Conservation (phyloP, 2,888 invertebrate genomes). For the Drosophila flavopinicola region DNA sequence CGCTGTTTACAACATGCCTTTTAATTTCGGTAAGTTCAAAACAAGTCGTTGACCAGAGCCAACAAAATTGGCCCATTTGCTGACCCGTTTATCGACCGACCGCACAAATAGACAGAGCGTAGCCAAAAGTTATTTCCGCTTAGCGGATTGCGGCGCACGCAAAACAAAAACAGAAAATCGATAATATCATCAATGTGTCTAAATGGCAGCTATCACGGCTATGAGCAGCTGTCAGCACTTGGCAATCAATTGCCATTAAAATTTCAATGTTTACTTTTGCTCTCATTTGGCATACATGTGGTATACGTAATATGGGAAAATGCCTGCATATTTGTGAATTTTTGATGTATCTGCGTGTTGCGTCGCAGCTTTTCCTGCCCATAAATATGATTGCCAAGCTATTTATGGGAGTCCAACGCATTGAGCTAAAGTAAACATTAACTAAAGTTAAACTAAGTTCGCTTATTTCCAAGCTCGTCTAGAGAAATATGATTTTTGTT, state of each 20-base stretch:
- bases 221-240: constrained; percentile 43
- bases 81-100: constrained; percentile 22
- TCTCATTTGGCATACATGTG: constrained; percentile 28
- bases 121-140: constrained; percentile 37
- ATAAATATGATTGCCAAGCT: constrained; percentile 1
- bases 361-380: not conserved
- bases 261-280: constrained; percentile 39
- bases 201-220: not conserved
- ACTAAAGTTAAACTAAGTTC: not conserved
- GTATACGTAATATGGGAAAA: constrained; percentile 30
- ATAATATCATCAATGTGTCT: constrained; percentile 19
- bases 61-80: not conserved
- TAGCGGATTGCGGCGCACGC: not conserved
- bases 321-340: constrained; percentile 6
- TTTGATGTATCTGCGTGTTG: not conserved
- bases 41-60: constrained; percentile 27
- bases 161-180: too few species aligned
- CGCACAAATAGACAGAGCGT: constrained; percentile 23
- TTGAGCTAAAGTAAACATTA: not conserved
- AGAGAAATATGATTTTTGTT: too few species aligned
- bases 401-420: constrained; percentile 8
- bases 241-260: constrained; percentile 25
- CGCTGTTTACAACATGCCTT: constrained; percentile 71
- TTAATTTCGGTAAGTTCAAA: constrained; percentile 77
- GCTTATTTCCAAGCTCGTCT: too few species aligned